These are phyloP conservation scores for Zygaena filipendulae DNA, from an alignment of 2,888 invertebrate genomes.

Conservation along the genomic window DNA sequence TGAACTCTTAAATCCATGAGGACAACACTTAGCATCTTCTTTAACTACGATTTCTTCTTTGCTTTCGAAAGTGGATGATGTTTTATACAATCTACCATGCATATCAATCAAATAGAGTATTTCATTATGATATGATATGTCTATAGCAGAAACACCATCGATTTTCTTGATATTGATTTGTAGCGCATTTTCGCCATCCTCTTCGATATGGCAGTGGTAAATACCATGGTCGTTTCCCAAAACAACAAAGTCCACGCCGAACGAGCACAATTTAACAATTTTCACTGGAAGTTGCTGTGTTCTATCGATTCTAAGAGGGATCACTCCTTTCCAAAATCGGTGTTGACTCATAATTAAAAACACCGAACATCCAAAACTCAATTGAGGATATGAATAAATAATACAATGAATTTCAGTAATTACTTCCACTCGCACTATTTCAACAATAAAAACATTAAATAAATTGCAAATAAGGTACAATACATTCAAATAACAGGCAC, in stretches of 20 bases:
- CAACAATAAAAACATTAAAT: no score
- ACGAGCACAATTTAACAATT: conserved; percentile 51
- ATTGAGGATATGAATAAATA: conserved; percentile 27
- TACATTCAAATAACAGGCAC: no score
- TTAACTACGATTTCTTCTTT: conserved; percentile 71
- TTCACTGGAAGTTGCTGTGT: conserved; percentile 53
- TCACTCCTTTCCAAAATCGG: conserved; percentile 58
- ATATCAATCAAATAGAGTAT: conserved; percentile 71
- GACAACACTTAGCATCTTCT: conserved; percentile 73
- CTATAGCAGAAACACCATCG: conserved; percentile 65
- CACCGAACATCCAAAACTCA: conserved; percentile 24
- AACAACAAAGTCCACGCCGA: conserved; percentile 46
- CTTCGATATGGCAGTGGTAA: conserved; percentile 47
- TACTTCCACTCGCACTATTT: no score
- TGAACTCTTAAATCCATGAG: conserved; percentile 73
- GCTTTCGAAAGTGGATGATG: conserved; percentile 62
- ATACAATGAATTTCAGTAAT: no score
- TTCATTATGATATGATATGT: conserved; percentile 71
- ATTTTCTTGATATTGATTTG: conserved; percentile 56
- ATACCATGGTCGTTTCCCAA: conserved; percentile 55
- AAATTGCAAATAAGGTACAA: no score
- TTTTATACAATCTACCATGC: conserved; percentile 70
- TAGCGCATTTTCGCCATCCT: conserved; percentile 32
- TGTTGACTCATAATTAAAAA: conserved; percentile 55
- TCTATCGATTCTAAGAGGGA: conserved; percentile 34